These are phyloP conservation scores for Aricia agestis DNA, from an alignment of 1,140 invertebrate species.

Conservation along the genomic window DNA sequence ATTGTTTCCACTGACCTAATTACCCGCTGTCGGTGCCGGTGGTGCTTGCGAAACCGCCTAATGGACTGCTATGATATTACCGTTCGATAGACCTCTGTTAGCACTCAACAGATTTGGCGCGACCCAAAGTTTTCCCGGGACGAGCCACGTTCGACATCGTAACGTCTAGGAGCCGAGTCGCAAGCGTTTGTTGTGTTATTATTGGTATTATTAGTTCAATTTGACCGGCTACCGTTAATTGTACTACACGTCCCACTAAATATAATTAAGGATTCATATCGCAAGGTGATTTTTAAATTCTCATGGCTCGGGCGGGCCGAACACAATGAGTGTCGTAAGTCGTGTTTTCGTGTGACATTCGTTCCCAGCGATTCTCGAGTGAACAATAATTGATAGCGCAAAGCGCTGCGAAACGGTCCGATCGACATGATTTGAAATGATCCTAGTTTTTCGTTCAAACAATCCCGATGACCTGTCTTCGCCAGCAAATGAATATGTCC, in stretches of 20 bases:
- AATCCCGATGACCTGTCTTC: no score
- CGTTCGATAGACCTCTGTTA: background rate
- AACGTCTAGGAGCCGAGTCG: no score
- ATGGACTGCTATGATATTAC: background rate
- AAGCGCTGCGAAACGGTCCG: background rate
- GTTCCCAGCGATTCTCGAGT: slow-evolving; percentile 41
- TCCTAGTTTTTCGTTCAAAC: no score
- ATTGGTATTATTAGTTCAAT: no score
- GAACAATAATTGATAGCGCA: slow-evolving; percentile 16
- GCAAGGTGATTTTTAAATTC: slow-evolving; percentile 10
- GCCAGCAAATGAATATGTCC: no score
- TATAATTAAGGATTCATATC: slow-evolving; percentile 5
- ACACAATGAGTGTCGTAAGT: slow-evolving; percentile 49
- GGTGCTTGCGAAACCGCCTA: slow-evolving; percentile 17
- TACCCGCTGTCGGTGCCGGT: background rate
- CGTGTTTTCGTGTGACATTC: slow-evolving; percentile 37
- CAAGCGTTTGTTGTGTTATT: no score
- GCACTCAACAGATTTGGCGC: no score
- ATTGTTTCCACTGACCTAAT: background rate
- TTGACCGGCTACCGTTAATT: no score
- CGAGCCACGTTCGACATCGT: background rate
- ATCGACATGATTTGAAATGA: background rate
- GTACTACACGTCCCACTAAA: background rate
- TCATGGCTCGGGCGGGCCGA: background rate
- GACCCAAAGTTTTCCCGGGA: background rate